These are phyloP conservation scores for Octodon degus DNA, from an alignment of 2,113 vertebrate genomes.

Conservation along the genomic window DNA sequence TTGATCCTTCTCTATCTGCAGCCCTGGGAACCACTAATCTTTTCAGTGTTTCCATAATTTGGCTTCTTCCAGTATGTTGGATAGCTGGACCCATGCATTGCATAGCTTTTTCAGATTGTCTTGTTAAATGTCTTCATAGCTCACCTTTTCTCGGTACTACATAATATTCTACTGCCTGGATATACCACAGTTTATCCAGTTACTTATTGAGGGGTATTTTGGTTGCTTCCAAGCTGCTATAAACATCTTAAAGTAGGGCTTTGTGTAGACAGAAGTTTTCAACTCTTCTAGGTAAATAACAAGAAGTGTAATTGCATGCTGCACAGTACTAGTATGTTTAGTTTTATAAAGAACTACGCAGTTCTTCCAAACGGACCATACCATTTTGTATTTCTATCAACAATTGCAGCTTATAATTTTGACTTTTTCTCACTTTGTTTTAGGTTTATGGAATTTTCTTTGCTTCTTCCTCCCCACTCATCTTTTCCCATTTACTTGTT, in stretches of 20 bases:
- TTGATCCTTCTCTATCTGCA: too few relatives aligned
- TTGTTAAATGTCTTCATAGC: neutral
- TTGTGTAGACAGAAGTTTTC: neutral
- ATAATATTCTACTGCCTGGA: neutral
- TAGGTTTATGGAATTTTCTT: neutral
- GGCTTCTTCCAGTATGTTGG: neutral
- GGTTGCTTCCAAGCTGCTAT: neutral
- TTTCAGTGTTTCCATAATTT: neutral
- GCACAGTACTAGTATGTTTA: neutral
- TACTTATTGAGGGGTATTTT: neutral
- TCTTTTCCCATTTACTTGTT: neutral
- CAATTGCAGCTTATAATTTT: neutral
- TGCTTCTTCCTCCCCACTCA: neutral
- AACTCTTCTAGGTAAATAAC: neutral
- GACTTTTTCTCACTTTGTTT: too few relatives aligned
- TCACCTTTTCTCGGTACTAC: neutral
- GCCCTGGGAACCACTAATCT: neutral
- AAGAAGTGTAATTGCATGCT: neutral
- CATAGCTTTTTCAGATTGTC: neutral
- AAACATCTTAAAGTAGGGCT: neutral
- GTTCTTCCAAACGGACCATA: neutral
- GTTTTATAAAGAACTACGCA: neutral
- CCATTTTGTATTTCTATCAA: neutral
- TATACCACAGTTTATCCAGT: neutral
- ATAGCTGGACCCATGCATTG: neutral